Conservation (phyloP, 1,140 invertebrate species). For the Ctenoplectra terminalis region DNA sequence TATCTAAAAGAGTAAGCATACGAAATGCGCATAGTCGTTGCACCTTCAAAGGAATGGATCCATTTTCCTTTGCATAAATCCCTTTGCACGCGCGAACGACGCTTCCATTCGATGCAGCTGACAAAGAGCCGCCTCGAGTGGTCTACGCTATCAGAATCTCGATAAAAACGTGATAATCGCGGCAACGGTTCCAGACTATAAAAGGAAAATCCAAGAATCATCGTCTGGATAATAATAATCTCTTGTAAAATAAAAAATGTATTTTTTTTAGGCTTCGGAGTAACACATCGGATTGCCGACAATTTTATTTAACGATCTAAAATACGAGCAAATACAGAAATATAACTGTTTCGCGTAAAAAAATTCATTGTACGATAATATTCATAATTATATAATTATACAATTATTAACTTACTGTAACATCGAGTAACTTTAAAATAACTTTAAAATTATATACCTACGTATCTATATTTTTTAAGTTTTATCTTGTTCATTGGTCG, state of each 20-base stretch:
- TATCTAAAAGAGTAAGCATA: background rate
- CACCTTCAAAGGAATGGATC: background rate
- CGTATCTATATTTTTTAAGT: no score
- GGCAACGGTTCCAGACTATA: background rate
- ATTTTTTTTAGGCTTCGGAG: rapidly evolving
- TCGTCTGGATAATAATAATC: background rate
- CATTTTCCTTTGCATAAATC: background rate
- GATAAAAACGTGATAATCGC: slow-evolving; percentile 36
- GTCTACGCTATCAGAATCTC: slow-evolving; percentile 27
- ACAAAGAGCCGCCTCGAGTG: slow-evolving; percentile 31
- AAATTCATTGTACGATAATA: no score
- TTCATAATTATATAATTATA: no score
- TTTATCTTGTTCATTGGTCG: no score
- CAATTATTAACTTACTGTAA: no score
- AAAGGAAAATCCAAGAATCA: slow-evolving; percentile 6
- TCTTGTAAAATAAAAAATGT: background rate
- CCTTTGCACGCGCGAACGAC: background rate
- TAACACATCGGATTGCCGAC: background rate
- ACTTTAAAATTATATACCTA: no score
- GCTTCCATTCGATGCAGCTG: background rate
- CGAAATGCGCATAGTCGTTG: background rate
- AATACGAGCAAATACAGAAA: no score
- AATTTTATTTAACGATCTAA: no score
- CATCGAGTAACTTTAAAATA: no score
- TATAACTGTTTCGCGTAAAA: no score